These are phyloP conservation scores for Bubo scandiacus DNA, from an alignment of 2,113 vertebrate genomes.

Conservation along the genomic window DNA sequence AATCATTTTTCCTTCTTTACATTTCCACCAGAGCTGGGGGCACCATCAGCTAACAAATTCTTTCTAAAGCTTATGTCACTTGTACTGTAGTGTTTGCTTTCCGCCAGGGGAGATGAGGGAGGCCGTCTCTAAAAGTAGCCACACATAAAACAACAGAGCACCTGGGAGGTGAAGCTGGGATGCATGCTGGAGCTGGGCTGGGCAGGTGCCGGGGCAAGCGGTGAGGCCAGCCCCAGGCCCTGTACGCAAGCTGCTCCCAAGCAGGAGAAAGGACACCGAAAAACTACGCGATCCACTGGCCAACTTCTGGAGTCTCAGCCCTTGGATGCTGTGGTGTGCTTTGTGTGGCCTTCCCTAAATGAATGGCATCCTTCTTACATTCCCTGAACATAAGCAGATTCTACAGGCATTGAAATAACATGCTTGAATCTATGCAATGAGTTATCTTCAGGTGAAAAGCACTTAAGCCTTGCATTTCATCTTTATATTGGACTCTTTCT, in stretches of 20 bases:
- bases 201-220: fast-evolving
- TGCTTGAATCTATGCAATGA: background rate
- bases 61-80: background rate
- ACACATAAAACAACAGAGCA: background rate
- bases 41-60: slow-evolving; percentile 2
- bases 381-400: background rate
- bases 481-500: background rate
- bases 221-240: background rate
- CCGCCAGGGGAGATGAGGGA: background rate
- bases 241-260: background rate
- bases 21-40: background rate
- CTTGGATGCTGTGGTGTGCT: background rate
- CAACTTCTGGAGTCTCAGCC: background rate
- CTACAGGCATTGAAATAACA: background rate
- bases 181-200: background rate
- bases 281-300: background rate
- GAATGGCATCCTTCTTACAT: background rate
- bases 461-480: background rate
- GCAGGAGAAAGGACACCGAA: background rate
- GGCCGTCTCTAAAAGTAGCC: background rate
- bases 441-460: background rate
- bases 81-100: background rate
- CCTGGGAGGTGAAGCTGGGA: background rate
- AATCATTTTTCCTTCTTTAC: background rate
- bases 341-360: background rate